These are phyloP conservation scores for Cantharis nigra DNA, from an alignment of 2,888 invertebrate species.

Conservation along the genomic window DNA sequence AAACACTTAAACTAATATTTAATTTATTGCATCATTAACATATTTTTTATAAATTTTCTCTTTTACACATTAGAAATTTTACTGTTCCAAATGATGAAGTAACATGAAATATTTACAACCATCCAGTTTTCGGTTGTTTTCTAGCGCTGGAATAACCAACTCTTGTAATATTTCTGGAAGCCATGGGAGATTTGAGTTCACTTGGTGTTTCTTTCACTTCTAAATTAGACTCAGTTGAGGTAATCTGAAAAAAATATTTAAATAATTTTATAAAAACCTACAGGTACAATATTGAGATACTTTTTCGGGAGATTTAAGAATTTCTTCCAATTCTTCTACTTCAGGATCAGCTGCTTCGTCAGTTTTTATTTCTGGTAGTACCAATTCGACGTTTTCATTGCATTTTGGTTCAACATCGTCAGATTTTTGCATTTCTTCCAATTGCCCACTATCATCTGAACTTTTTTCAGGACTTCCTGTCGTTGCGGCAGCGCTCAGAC, in stretches of 20 bases:
- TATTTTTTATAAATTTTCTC: neutral
- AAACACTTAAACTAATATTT: neutral
- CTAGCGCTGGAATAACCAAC: conserved; percentile 62
- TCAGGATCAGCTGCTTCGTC: neutral
- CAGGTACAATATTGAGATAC: neutral
- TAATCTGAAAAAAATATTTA: neutral
- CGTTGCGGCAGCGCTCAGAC: neutral
- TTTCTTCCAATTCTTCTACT: neutral
- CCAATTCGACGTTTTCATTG: neutral
- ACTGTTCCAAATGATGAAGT: neutral
- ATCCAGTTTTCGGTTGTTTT: conserved; percentile 64
- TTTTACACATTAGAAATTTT: neutral
- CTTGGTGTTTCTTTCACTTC: neutral
- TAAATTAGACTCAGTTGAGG: neutral
- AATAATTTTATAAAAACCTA: neutral
- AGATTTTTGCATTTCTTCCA: neutral
- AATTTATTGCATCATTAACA: neutral
- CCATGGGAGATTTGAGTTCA: conserved; percentile 35
- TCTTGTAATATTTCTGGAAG: conserved; percentile 51
- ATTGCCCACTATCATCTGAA: neutral
- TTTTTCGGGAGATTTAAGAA: neutral
- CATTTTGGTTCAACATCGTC: neutral
- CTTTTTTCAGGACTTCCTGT: neutral
- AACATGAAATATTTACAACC: conserved; percentile 57
- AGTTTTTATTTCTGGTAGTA: neutral